Evolutionary conservation across 2,797 vertebrate genomes (phyloP).

Genomic region (Anomalospiza imberbis): DNA sequence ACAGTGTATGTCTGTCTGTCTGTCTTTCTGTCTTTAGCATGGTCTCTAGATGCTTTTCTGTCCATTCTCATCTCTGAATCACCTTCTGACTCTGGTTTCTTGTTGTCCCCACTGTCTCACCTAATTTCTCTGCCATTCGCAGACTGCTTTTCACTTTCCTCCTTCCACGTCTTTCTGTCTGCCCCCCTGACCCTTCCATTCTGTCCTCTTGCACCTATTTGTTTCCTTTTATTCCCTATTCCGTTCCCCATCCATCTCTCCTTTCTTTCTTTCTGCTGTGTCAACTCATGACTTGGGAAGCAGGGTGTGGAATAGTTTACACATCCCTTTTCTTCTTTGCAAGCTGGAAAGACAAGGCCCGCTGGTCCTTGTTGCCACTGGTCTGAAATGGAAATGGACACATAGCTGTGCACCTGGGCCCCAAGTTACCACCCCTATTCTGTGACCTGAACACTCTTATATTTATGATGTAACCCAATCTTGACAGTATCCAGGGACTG

Average conservation of each 20-base stretch:
- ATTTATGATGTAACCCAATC: not conserved
- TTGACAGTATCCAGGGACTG: fast-evolving
- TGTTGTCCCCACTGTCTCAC: not conserved
- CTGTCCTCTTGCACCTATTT: not conserved
- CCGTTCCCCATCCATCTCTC: not conserved
- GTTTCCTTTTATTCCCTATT: not conserved
- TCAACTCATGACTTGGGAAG: not conserved
- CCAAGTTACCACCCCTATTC: fast-evolving
- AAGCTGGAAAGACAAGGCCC: not conserved
- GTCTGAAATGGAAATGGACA: not conserved
- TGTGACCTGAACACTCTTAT: too few species aligned
- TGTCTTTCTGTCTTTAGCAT: not conserved
- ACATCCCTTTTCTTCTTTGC: not conserved
- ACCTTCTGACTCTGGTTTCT: not conserved
- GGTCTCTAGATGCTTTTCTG: not conserved
- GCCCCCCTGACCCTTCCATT: not conserved
- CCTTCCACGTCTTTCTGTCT: not conserved
- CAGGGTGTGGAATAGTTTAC: not conserved
- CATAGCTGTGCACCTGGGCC: not conserved
- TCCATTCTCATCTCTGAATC: not conserved
- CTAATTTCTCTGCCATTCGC: not conserved
- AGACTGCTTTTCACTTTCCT: not conserved
- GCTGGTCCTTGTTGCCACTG: not conserved
- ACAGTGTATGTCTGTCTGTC: fast-evolving
- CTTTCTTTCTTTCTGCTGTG: not conserved